These are phyloP conservation scores for Anthoptus insignis DNA, from an alignment of 2,888 invertebrate species.

Conservation along the genomic window DNA sequence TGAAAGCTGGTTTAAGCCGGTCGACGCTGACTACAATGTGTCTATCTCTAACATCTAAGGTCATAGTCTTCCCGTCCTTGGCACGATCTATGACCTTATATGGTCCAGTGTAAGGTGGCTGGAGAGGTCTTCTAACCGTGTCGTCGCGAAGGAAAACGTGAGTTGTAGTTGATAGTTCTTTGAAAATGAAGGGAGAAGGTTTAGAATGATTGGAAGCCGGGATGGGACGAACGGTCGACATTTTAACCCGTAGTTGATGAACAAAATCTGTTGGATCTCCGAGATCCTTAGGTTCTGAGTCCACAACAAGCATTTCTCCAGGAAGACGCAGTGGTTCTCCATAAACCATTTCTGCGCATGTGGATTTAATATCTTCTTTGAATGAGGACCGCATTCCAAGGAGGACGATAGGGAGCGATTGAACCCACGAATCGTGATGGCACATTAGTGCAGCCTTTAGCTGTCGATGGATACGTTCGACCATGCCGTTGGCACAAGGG, in stretches of 20 bases:
- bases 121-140: constrained; percentile 34
- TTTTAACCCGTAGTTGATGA: constrained; percentile 7
- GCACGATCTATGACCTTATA: constrained; percentile 14
- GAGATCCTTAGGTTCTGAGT: no score
- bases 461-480: not conserved
- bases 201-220: not conserved
- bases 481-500: not conserved
- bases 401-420: not conserved
- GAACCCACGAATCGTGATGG: not conserved
- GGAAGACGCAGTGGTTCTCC: not conserved
- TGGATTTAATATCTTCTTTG: not conserved
- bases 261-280: not conserved
- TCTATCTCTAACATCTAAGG: constrained; percentile 30
- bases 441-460: not conserved
- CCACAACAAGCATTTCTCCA: not conserved
- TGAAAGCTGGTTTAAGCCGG: not conserved
- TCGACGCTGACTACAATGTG: constrained; percentile 14
- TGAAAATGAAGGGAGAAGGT: not conserved
- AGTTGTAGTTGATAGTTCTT: not conserved
- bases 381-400: not conserved
- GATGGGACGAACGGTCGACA: constrained; percentile 3
- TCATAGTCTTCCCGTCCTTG: constrained; percentile 32
- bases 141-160: not conserved
- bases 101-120: constrained; percentile 35
- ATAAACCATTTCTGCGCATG: not conserved